A percentile compares a stretch with the other conserved stretches of the same genome.
These are phyloP conservation scores for Podiceps cristatus DNA, from an alignment of 2,113 vertebrate genomes.

Conservation along the genomic window DNA sequence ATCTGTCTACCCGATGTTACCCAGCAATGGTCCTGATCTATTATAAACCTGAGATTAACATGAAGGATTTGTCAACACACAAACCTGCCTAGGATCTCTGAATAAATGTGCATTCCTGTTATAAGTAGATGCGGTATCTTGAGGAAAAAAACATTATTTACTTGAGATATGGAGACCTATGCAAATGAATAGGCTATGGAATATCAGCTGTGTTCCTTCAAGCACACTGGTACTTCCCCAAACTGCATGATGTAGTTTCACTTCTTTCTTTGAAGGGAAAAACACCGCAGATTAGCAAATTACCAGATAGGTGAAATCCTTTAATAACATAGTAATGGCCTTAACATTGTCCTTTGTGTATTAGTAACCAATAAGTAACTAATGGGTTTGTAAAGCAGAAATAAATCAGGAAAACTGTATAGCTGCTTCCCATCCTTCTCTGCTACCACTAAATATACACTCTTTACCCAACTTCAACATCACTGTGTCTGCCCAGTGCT, in stretches of 20 bases:
- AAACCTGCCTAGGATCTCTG: neutral
- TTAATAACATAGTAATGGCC: neutral
- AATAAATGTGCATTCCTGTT: neutral
- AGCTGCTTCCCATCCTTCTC: neutral
- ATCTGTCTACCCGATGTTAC: neutral
- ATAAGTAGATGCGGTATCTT: neutral
- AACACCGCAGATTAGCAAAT: neutral
- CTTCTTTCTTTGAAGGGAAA: neutral
- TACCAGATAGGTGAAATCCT: neutral
- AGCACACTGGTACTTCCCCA: neutral
- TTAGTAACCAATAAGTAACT: neutral
- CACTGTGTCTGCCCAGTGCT: neutral
- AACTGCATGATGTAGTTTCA: neutral
- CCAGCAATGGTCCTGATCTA: neutral
- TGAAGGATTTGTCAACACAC: neutral
- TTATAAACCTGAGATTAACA: neutral
- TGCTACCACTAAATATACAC: neutral
- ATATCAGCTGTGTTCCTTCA: neutral
- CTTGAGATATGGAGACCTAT: neutral
- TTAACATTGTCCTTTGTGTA: neutral
- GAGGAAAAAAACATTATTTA: neutral
- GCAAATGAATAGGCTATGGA: neutral
- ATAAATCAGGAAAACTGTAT: neutral
- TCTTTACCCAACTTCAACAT: neutral
- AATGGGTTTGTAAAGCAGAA: neutral